Base-by-base conservation (phyloP, 2,113 vertebrate species). In the Channa argus region DNA sequence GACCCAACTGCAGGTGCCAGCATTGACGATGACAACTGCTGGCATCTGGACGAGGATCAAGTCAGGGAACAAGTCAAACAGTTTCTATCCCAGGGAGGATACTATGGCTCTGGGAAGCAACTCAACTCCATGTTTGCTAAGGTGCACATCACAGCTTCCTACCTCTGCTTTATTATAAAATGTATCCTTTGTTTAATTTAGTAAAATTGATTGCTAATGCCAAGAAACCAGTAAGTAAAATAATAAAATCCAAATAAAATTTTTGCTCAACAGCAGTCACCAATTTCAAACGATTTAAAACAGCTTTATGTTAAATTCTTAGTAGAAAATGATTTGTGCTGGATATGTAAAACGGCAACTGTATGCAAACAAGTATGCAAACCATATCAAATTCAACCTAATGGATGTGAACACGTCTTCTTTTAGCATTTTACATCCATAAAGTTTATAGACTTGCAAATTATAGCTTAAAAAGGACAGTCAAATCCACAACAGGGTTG, bases 101-200 rank as follows among this genome's bases (percentile, higher is more conserved):
- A 99, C 94, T 99, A 98, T 51, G 96, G 98, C 85, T 98, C 98
- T 33, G 98, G 97, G 75, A 99, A 99, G 91, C 98, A 99, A 81
- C 97, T 99, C 85, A 99, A 97, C 92, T 99, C 98, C 89, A 99
- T 99, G 98, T 99, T 99, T 77, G 97, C 98, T 74, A 99, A 99
- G 98, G 98, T 99, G 91, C 2, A 5, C 12, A 36, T 55, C 49
- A 3, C 33, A 14, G 14, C 33, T 63, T 41, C 54, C 38, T 65
- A 24, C 37, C 5, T 5, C 56, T 52, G 14, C 43, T 33, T 10
- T 24, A 10, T 11, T 33, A 11, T 11, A 2, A 66, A 12, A 68
- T 38, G 34, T 50, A 46, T 24, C 8, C 6, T 41, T 43, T 11
- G 0, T 13, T 55, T 12, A 0, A 9, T 13, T 15, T n/a, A 15